A percentile compares a stretch with the other conserved stretches of the same genome.
These are phyloP conservation scores for Nyctibius grandis DNA, from an alignment of 2,797 vertebrate genomes.

Conservation along the genomic window DNA sequence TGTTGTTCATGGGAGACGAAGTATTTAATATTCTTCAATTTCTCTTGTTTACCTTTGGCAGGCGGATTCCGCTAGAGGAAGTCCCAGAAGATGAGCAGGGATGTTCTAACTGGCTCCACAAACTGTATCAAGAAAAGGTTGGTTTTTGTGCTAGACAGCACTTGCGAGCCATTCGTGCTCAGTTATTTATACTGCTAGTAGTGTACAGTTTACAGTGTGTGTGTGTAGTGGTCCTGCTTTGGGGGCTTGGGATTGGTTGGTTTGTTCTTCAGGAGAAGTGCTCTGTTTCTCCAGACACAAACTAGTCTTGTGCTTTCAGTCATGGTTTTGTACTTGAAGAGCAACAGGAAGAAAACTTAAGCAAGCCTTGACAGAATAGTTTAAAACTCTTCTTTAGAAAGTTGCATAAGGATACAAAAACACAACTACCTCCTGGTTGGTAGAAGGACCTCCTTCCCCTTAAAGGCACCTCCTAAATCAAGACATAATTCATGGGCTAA, in stretches of 20 bases:
- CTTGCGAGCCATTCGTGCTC: not conserved
- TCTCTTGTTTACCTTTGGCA: constrained; percentile 57
- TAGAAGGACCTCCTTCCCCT: not conserved
- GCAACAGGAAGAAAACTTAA: not conserved
- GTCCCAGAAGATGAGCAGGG: constrained; percentile 88
- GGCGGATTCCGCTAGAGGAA: constrained; percentile 89
- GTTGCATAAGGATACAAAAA: not conserved
- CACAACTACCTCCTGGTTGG: not conserved
- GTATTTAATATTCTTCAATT: not conserved
- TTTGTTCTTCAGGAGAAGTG: not conserved
- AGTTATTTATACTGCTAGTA: not conserved
- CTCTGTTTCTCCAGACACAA: not conserved
- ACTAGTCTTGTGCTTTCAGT: not conserved
- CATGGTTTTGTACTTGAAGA: not conserved
- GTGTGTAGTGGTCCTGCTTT: not conserved
- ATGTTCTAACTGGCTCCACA: constrained; percentile 92
- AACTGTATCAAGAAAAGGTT: constrained; percentile 97
- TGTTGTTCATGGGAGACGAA: not conserved
- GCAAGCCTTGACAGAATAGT: not conserved
- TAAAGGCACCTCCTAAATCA: not conserved
- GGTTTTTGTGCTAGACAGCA: not conserved
- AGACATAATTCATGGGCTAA: not conserved
- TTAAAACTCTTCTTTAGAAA: not conserved
- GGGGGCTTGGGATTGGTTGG: not conserved
- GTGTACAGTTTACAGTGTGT: not conserved